Conservation (phyloP, 2,888 invertebrate species). For the Antitype chi region DNA sequence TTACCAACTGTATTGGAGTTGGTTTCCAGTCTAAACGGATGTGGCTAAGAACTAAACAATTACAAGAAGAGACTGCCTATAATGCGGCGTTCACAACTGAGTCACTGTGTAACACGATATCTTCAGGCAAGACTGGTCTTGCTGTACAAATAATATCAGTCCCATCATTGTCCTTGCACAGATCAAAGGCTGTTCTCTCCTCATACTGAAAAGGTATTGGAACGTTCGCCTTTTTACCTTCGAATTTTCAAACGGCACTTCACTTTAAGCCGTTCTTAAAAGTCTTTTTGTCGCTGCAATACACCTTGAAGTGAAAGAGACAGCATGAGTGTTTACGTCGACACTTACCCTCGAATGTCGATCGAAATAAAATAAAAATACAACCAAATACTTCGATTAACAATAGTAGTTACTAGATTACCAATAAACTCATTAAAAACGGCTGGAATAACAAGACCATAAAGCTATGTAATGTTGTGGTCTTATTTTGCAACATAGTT, state of each 20-base stretch:
- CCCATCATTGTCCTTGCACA: not conserved
- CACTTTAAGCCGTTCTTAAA: not conserved
- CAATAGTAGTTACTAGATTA: too few species aligned
- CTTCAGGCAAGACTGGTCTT: not conserved
- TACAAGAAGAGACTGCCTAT: not conserved
- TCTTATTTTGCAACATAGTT: too few species aligned
- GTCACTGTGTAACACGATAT: not conserved
- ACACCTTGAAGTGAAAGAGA: slow-evolving; percentile 1
- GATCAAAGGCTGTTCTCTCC: slow-evolving; percentile 1
- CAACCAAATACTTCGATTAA: not conserved
- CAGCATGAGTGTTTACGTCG: not conserved
- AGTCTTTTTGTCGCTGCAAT: not conserved
- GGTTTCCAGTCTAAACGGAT: not conserved
- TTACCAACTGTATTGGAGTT: not conserved
- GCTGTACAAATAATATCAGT: not conserved
- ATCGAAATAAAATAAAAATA: not conserved
- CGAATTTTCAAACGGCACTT: slow-evolving; percentile 2
- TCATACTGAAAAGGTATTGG: not conserved
- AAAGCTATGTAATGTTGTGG: too few species aligned
- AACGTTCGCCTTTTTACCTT: not conserved
- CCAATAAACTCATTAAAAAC: too few species aligned
- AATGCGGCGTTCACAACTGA: not conserved
- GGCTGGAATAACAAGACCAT: too few species aligned
- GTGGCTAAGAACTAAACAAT: not conserved
- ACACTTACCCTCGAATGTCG: not conserved